Evolutionary conservation across 2,888 invertebrate genomes (phyloP), one percentile per base, ranked within the genome.

Genomic region (Cordylochernes scorpioides): DNA sequence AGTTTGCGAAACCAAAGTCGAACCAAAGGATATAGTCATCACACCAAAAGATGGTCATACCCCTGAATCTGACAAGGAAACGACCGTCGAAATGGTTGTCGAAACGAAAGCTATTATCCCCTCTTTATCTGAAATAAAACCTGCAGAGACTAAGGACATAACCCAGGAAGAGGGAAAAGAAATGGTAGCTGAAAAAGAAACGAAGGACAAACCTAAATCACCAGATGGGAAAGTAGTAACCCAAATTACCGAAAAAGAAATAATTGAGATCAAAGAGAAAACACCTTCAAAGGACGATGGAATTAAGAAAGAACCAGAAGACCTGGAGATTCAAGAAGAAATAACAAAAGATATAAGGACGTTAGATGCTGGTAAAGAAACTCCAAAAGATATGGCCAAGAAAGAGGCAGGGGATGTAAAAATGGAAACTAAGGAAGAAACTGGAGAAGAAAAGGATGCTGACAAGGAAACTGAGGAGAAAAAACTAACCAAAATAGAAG

Each of bases 231-330:
- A 25, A 26, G 27, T 15, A 3, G 27, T 9, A 27, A 17, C 15
- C 9, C 9, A 27, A 27, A 14, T 16, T 16, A n/a, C 10, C 2
- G 10, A 12, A 27, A 21, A 18, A 8, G 8, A 3, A 28, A 2
- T 12, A 3, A 3, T 12, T n/a, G 28, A 28, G 21, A 19, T 8
- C 7, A 14, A 21, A 28, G 13, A 6, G 10, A 3, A 7, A n/a
- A 17, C 15, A 10, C 9, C 9, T 16, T 9, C 12, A 14, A 24
- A 8, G 14, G n/a, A 24, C 13, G 8, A 8, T 19, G 19, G n/a
- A n/a, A 19, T n/a, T 19, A 19, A n/a, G 8, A n/a, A 19, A 14
- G 13, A 18, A 27, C 15, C 15, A 27, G 27, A 14, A 27, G 27
- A 12, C 10, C 10, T 25, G 7, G 25, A 25, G 17, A 7, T 7